A percentile compares a stretch with the other conserved stretches of the same genome.
Conservation (phyloP, 2,113 vertebrate genomes). For the Vimba vimba region DNA sequence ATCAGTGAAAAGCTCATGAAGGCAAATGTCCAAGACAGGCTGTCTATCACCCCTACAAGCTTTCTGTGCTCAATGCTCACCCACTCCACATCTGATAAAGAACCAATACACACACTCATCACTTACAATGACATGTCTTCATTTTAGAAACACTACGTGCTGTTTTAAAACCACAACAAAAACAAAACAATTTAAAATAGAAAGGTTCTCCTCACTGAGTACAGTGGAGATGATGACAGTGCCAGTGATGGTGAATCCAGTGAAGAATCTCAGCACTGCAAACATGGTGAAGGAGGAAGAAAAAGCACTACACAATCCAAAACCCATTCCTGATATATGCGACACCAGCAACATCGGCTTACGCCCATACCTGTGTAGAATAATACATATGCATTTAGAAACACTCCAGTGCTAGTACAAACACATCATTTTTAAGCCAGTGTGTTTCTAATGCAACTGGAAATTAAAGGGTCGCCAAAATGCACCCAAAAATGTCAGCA, state of each 20-base stretch:
- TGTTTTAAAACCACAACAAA: neutral
- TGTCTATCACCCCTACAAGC: conserved; percentile 72
- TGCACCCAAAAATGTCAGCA: neutral
- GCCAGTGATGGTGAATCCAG: conserved; percentile 75
- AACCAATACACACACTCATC: neutral
- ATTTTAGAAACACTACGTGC: neutral
- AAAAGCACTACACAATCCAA: conserved; percentile 72
- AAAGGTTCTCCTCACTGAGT: conserved; percentile 66
- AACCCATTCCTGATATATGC: conserved; percentile 64
- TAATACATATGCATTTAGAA: neutral
- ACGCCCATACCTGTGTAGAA: conserved; percentile 69
- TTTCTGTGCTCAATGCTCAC: conserved; percentile 76
- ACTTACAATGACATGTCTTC: neutral
- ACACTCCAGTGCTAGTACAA: neutral
- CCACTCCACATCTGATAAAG: conserved; percentile 76
- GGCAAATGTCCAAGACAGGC: conserved; percentile 73
- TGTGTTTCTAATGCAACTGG: neutral
- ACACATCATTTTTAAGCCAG: neutral
- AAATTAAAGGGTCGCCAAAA: neutral
- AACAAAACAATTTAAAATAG: neutral
- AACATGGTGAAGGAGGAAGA: conserved; percentile 74
- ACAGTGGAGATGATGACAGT: conserved; percentile 71
- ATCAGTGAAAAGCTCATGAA: conserved; percentile 61
- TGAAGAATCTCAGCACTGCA: conserved; percentile 73
- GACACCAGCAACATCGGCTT: conserved; percentile 73